A percentile compares a stretch with the other conserved stretches of the same genome.
These are phyloP conservation scores for Incurvaria masculella DNA, from an alignment of 2,888 invertebrate genomes.

Conservation along the genomic window DNA sequence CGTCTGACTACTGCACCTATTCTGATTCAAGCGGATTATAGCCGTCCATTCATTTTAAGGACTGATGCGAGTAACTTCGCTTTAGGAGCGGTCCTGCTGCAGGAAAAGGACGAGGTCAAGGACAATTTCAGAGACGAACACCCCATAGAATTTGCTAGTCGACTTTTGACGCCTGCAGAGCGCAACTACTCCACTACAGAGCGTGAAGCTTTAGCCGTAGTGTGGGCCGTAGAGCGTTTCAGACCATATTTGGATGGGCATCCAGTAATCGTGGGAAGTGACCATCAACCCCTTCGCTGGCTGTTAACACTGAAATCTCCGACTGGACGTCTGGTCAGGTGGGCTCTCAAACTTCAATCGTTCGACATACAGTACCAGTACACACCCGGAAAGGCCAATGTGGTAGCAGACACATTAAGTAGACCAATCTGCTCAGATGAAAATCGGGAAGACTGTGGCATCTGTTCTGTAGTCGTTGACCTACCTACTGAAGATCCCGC, in stretches of 20 bases:
- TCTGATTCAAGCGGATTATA: constrained; percentile 14
- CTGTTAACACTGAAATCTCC: constrained; percentile 31
- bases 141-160: constrained; percentile 19
- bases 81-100: constrained; percentile 19
- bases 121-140: too few relatives aligned
- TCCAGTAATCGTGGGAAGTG: constrained; percentile 26
- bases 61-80: constrained; percentile 24
- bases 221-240: constrained; percentile 11
- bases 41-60: constrained; percentile 19
- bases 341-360: constrained; percentile 29
- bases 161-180: constrained; percentile 21
- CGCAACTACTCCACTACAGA: constrained; percentile 32
- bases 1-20: constrained; percentile 15
- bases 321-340: constrained; percentile 30
- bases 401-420: constrained; percentile 29
- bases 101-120: constrained; percentile 16
- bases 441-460: constrained; percentile 6
- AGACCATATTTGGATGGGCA: constrained; percentile 25
- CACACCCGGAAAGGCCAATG: constrained; percentile 24
- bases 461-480: constrained; percentile 15
- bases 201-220: constrained; percentile 25
- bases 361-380: constrained; percentile 26
- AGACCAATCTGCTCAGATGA: constrained; percentile 8
- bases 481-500: constrained; percentile 9
- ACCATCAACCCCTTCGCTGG: constrained; percentile 39